Evolutionary conservation across 2,888 invertebrate genomes (phyloP).

Genomic region (Fragum fragum): DNA sequence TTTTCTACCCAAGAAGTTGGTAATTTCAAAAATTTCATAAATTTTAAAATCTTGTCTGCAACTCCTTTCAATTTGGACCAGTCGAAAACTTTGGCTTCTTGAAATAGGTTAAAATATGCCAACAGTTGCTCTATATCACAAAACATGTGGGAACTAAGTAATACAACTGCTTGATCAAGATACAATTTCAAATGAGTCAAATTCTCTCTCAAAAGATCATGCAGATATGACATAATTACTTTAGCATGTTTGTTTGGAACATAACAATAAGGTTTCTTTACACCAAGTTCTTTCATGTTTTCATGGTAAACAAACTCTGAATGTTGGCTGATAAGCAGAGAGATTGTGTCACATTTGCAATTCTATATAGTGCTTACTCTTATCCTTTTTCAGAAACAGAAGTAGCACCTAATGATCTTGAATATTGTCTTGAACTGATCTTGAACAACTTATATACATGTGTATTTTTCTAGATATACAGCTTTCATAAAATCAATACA

Average conservation of each 20-base stretch:
- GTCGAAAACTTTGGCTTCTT: no score
- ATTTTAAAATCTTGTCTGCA: no score
- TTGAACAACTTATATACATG: no score
- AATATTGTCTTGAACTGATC: no score
- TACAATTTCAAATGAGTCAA: constrained; percentile 3
- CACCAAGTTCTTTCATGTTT: neutral
- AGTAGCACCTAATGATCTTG: no score
- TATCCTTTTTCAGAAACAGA: no score
- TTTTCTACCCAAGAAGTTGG: no score
- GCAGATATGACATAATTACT: constrained; percentile 3
- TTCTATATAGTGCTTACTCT: neutral
- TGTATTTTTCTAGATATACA: no score
- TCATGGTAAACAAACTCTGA: neutral
- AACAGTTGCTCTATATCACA: neutral
- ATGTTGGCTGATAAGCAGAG: neutral
- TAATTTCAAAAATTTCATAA: no score
- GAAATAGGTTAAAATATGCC: no score
- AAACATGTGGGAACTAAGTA: neutral
- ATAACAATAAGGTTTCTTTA: constrained; percentile 19
- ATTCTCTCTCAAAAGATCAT: neutral
- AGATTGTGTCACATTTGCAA: neutral
- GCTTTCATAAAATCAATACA: no score
- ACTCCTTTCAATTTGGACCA: no score
- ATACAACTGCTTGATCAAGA: neutral
- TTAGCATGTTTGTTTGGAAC: constrained; percentile 17